These are phyloP conservation scores for Cylas formicarius DNA, from an alignment of 1,140 invertebrate species.

Conservation along the genomic window DNA sequence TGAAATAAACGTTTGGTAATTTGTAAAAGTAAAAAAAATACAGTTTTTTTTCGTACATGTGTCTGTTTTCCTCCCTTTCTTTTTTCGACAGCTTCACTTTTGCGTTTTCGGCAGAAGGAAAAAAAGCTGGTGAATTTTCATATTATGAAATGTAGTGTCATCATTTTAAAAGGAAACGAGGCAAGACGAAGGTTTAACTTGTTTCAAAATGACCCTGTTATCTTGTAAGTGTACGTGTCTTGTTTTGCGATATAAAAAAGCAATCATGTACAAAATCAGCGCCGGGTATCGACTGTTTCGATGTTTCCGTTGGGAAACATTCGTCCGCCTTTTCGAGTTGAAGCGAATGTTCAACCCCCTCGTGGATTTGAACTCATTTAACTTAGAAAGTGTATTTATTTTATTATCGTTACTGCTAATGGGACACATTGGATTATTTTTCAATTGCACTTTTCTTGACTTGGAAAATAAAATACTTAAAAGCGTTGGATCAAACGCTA, in stretches of 20 bases:
- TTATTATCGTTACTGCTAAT: constrained; percentile 42
- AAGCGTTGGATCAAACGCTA: too few species aligned
- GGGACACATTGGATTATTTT: constrained; percentile 35
- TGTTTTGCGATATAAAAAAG: constrained; percentile 43
- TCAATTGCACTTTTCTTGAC: constrained; percentile 20
- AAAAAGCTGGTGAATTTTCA: constrained; percentile 15
- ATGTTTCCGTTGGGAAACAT: constrained; percentile 43
- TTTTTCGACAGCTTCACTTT: too few species aligned
- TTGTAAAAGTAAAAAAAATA: too few species aligned
- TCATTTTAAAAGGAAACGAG: constrained; percentile 39
- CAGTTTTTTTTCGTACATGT: too few species aligned
- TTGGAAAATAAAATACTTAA: constrained; percentile 1
- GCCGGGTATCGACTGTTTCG: constrained; percentile 41
- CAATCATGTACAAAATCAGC: constrained; percentile 45
- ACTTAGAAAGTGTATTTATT: constrained; percentile 45
- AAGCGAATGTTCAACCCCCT: constrained; percentile 28
- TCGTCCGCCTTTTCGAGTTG: constrained; percentile 35
- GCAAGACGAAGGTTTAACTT: constrained; percentile 40
- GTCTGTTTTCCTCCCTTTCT: too few species aligned
- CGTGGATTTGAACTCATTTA: constrained; percentile 42
- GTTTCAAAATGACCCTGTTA: constrained; percentile 40
- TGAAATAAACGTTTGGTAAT: too few species aligned
- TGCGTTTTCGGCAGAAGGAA: too few species aligned
- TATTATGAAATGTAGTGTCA: constrained; percentile 34
- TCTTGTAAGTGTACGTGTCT: constrained; percentile 41